Conservation (phyloP, 2,113 vertebrate genomes). For the Cyprinus carpio region DNA sequence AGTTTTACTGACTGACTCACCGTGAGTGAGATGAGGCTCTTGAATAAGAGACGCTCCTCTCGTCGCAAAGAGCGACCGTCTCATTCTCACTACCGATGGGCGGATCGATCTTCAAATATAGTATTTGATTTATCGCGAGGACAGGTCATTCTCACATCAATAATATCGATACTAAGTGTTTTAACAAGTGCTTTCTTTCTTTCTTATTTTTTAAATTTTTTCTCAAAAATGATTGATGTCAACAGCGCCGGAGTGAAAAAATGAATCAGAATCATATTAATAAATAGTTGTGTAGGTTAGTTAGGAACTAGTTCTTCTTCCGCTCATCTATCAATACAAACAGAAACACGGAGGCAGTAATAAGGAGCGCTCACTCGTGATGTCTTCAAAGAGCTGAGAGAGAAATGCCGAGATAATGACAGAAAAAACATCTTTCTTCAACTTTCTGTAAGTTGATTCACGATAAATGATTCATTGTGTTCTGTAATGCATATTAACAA, state of each 20-base stretch:
- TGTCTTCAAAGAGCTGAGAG: background rate
- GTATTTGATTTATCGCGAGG: background rate
- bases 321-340: background rate
- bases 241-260: background rate
- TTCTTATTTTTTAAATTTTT: background rate
- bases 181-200: background rate
- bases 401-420: background rate
- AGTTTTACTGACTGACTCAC: background rate
- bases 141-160: background rate
- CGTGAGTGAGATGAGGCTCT: background rate
- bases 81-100: background rate
- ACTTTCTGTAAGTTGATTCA: background rate
- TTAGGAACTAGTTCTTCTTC: constrained; percentile 30
- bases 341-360: background rate
- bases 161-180: background rate
- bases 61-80: background rate
- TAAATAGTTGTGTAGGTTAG: background rate
- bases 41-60: background rate
- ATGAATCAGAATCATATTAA: background rate
- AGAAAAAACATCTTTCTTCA: background rate
- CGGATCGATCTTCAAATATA: background rate
- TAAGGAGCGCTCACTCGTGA: background rate
- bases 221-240: background rate
- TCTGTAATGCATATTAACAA: background rate
- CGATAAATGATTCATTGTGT: background rate